phyloP scores from a whole-genome alignment of 2,888 invertebrate genomes.

The Dione vanillae region DNA sequence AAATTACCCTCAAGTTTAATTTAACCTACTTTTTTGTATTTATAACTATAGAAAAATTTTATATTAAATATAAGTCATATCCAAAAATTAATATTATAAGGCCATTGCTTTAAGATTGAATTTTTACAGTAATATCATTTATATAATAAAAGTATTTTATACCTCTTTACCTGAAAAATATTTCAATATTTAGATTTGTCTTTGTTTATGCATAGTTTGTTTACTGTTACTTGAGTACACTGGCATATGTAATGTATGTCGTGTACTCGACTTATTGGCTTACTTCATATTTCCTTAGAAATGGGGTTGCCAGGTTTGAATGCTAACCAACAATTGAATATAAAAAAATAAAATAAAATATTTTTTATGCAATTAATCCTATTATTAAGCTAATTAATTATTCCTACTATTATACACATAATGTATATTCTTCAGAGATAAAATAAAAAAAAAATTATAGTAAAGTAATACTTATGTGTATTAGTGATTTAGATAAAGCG shows the following conservation, averaged over 20 bases:
- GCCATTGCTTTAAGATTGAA: too few relatives aligned
- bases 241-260: not conserved
- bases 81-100: too few relatives aligned
- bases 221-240: not conserved
- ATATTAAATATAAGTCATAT: too few relatives aligned
- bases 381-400: too few relatives aligned
- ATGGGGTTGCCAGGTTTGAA: not conserved
- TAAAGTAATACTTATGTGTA: too few relatives aligned
- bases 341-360: not conserved
- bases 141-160: too few relatives aligned
- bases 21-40: not conserved
- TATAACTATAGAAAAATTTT: not conserved
- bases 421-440: too few relatives aligned
- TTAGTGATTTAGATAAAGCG: too few relatives aligned
- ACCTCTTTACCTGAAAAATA: too few relatives aligned
- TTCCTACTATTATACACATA: too few relatives aligned
- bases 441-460: too few relatives aligned
- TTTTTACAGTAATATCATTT: too few relatives aligned
- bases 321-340: not conserved
- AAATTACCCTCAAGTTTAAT: not conserved
- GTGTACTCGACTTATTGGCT: not conserved
- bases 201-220: not conserved
- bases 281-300: not conserved
- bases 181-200: not conserved
- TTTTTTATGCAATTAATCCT: not conserved